A percentile compares a stretch with the other conserved stretches of the same genome.
phyloP scores from a whole-genome alignment of 1,140 invertebrate species.

The Anoplophora glabripennis region DNA sequence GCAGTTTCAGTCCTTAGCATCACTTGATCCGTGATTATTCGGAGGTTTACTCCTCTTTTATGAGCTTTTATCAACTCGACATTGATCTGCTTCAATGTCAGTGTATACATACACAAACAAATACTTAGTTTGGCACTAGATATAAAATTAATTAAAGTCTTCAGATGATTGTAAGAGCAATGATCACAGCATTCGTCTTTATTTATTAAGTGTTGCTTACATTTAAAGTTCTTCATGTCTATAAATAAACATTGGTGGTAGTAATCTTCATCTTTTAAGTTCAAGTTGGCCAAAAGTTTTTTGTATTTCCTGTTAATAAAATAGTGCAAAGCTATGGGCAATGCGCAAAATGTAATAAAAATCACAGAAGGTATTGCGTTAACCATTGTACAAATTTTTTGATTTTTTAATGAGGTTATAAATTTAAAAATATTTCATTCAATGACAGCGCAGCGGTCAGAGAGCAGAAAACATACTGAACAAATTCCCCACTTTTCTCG shows the following conservation, averaged over 20 bases:
- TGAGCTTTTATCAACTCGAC: slow-evolving; percentile 29
- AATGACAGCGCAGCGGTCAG: no score
- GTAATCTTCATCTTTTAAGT: slow-evolving; percentile 18
- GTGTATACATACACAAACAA: slow-evolving; percentile 33
- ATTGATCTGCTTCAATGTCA: slow-evolving; percentile 29
- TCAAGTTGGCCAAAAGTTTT: slow-evolving; percentile 9
- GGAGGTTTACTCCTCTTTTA: slow-evolving; percentile 30
- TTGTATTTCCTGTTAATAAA: slow-evolving; percentile 24
- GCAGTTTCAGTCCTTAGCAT: slow-evolving; percentile 19
- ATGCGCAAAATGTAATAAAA: slow-evolving; percentile 8
- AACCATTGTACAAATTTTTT: no score
- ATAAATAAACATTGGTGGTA: slow-evolving; percentile 33
- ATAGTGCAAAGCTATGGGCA: slow-evolving; percentile 26
- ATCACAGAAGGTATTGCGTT: background rate
- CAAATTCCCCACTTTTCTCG: no score
- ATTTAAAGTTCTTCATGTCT: slow-evolving; percentile 27
- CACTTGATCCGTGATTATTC: slow-evolving; percentile 33
- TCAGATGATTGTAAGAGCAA: slow-evolving; percentile 26
- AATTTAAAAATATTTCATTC: no score
- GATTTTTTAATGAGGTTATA: no score
- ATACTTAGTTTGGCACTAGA: slow-evolving; percentile 33
- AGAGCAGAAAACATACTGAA: no score
- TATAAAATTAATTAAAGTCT: slow-evolving; percentile 27
- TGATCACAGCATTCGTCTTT: slow-evolving; percentile 27
- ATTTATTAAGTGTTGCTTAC: slow-evolving; percentile 25